Evolutionary conservation across 2,888 invertebrate species (phyloP), one percentile per base, ranked within the genome.

Genomic region (Leptura quadrifasciata): DNA sequence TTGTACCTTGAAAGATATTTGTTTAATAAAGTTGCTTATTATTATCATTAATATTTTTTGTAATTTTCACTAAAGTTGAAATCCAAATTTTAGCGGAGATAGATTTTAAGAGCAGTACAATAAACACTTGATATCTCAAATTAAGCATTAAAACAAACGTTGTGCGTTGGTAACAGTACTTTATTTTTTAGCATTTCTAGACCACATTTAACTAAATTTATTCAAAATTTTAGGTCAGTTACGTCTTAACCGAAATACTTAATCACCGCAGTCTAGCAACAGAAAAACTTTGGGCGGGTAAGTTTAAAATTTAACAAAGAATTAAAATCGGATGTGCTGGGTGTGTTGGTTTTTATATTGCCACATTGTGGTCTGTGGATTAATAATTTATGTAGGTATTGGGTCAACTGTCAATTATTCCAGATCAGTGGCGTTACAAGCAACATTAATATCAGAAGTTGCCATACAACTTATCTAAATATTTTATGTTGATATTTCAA

Each of bases 371-470:
- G 24, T 58, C 27, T 35, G 47, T 31, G 68, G 68, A 68, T 68
- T 68, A 68, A 68, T 68, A 69, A 60, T 69, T 18, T 57, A 57
- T 65, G 35, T 58, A 39, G 47, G 39, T 69, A 69, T 27, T 58
- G 58, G 69, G 69, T 69, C 69, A 69, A 69, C 69, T 69, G 69
- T 69, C 69, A 69, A 69, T 69, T 69, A 69, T 69, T 69, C 58
- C 20, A 21, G 18, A 31, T 57, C 58, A 69, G 69, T 47, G 69
- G 69, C 69, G 69, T 55, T 55, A 27, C 63, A 17, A 20, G 8
- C 47, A n/a, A 58, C 58, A 58, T 24, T 58, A 1, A 27, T 58
- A n/a, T 58, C 12, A 58, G 21, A 12, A 12, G 21, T 58, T 24
- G n/a, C 2, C 2, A 39, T 39, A 15, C 47, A n/a, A 6, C 17